phyloP scores from a whole-genome alignment of 2,888 invertebrate genomes.

The Apamea sordens region DNA sequence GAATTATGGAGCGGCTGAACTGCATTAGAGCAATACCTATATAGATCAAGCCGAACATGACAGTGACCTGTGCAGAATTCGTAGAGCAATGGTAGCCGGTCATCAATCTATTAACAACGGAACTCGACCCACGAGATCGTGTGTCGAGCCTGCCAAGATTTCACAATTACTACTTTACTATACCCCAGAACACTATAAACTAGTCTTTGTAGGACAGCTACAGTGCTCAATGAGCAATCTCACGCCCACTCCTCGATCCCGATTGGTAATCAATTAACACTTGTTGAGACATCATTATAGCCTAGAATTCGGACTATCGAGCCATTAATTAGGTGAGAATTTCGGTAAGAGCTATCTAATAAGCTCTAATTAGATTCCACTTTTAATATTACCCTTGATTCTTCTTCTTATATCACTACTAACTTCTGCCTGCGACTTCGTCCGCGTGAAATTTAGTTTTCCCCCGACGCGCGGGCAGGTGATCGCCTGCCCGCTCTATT shows the following conservation, averaged over 20 bases:
- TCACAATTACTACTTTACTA: constrained; percentile 67
- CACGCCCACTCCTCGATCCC: constrained; percentile 63
- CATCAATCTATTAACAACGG: constrained; percentile 67
- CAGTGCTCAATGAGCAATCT: constrained; percentile 64
- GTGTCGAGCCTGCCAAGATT: constrained; percentile 71
- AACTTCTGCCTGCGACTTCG: no score
- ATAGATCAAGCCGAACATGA: constrained; percentile 43
- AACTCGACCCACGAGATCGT: constrained; percentile 37
- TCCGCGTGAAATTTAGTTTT: no score
- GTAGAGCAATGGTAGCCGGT: constrained; percentile 38
- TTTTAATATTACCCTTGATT: constrained; percentile 18
- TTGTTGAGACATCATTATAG: constrained; percentile 49
- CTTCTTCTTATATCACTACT: neutral
- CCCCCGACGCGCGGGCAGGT: no score
- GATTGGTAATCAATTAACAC: constrained; percentile 55
- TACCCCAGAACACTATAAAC: constrained; percentile 48
- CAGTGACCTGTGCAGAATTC: constrained; percentile 61
- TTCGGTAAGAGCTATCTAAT: constrained; percentile 18
- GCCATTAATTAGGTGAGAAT: constrained; percentile 14
- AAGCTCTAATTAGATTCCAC: neutral
- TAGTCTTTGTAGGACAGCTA: constrained; percentile 45
- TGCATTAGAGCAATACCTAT: neutral
- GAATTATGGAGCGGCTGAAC: neutral
- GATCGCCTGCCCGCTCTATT: no score
- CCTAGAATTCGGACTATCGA: constrained; percentile 19